Base-by-base conservation (phyloP, 2,888 invertebrate genomes). In the Lycia hirtaria region DNA sequence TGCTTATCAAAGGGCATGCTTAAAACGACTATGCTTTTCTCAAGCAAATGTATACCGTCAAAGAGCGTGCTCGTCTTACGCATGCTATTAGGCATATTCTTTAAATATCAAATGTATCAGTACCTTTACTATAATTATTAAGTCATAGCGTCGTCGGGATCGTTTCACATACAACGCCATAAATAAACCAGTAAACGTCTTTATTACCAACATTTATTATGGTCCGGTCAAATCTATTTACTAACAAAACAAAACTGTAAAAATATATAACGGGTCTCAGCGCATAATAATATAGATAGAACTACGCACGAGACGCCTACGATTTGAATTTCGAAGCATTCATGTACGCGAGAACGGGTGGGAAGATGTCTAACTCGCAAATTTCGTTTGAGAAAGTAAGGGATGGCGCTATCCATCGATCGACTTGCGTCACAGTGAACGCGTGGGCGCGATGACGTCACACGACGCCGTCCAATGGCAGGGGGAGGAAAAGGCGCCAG, bases 391-490 rank as follows among this genome's bases (percentile, higher is more conserved):
- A 32, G 81, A 24, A 63, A 28, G 76, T 86, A 47, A 45, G 77
- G 68, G 85, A 86, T 20, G 56, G 70, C 57, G 60, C 60, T 70
- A 76, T 47, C 48, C 80, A 91, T 91, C 88, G 92, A 92, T 90
- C 83, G 81, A 81, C 81, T 87, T 92, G 91, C 92, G 92, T 92
- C 92, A 91, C 85, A 78, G 71, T 71, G 70, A 56, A 78, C 82
- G 90, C 88, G 90, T 92, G 89, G 90, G 91, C 78, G 92, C 85
- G 84, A 86, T 89, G 92, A 91, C 90, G 92, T 91, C 91, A 91
- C 82, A 70, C 67, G 68, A 67, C 69, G 62, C 70, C 76, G 71
- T 74, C 91, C 91, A 91, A 91, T 90, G 73, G 71, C 49, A 52
- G 62, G 41, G 54, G 64, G 61, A 61, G 72, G 79, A 89, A 91